phyloP scores from a whole-genome alignment of 2,113 vertebrate species.

The Ictidomys tridecemlineatus region DNA sequence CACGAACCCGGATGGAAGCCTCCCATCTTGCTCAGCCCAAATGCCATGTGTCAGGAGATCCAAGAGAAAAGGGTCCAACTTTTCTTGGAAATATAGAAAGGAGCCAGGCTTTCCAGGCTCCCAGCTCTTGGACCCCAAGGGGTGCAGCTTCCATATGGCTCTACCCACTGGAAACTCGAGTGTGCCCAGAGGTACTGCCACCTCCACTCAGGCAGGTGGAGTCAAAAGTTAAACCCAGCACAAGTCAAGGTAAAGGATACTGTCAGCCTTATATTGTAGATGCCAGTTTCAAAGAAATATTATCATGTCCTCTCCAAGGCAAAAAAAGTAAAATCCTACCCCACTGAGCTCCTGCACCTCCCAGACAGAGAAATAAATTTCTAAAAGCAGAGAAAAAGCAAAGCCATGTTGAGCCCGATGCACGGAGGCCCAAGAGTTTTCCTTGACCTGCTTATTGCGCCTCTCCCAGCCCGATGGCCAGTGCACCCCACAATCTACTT shows the following conservation, averaged over 20 bases:
- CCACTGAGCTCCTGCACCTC: background rate
- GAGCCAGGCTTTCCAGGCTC: background rate
- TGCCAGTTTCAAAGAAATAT: background rate
- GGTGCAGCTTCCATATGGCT: background rate
- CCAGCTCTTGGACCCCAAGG: too few relatives aligned
- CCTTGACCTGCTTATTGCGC: background rate
- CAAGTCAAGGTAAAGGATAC: background rate
- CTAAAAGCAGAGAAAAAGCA: background rate
- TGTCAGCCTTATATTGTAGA: background rate
- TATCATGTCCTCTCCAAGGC: background rate
- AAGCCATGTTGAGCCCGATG: too few relatives aligned
- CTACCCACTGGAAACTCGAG: background rate
- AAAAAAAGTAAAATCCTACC: background rate
- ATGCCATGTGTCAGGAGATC: rapidly evolving
- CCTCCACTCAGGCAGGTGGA: background rate
- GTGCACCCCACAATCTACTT: background rate
- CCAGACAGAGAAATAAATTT: background rate
- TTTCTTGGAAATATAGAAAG: background rate
- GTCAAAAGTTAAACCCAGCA: background rate
- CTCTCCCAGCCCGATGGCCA: background rate
- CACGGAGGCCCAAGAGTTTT: too few relatives aligned
- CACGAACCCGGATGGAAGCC: background rate
- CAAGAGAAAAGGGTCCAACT: background rate
- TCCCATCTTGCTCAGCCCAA: background rate
- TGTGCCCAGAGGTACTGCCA: background rate